These are phyloP conservation scores for Pseudochirops cupreus DNA, from an alignment of 2,797 vertebrate species.

Conservation along the genomic window DNA sequence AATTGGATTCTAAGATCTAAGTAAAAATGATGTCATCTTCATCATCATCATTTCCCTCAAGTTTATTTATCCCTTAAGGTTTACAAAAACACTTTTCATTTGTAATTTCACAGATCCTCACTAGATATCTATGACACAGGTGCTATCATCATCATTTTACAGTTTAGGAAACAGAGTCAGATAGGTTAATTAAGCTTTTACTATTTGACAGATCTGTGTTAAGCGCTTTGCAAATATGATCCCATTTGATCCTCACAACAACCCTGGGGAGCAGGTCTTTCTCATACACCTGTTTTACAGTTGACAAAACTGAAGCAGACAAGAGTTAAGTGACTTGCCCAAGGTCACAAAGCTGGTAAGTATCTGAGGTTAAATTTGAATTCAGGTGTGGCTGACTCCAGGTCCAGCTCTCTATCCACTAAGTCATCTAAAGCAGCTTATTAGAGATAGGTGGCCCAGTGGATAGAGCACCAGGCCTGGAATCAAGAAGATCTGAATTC, in stretches of 20 bases:
- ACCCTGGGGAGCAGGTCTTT: neutral
- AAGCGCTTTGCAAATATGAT: neutral
- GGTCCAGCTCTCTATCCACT: neutral
- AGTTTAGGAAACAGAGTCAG: slow-evolving; percentile 21
- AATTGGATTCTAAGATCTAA: neutral
- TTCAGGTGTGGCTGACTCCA: neutral
- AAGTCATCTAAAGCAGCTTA: neutral
- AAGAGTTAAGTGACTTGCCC: neutral
- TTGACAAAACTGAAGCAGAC: neutral
- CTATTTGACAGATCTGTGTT: neutral
- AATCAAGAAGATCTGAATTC: neutral
- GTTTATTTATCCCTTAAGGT: neutral
- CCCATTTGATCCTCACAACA: neutral
- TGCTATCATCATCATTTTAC: slow-evolving; percentile 16
- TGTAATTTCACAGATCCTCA: slow-evolving; percentile 12
- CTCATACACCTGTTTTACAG: neutral
- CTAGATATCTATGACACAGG: neutral
- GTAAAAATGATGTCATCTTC: neutral
- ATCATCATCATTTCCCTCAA: neutral
- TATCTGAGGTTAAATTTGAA: neutral
- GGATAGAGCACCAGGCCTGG: neutral
- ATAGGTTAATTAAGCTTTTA: neutral
- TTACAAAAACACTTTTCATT: slow-evolving; percentile 11
- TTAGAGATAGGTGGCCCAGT: neutral
- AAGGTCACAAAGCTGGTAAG: neutral